These are phyloP conservation scores for Apocrypta bakeri DNA, from an alignment of 1,140 invertebrate species.

Conservation along the genomic window DNA sequence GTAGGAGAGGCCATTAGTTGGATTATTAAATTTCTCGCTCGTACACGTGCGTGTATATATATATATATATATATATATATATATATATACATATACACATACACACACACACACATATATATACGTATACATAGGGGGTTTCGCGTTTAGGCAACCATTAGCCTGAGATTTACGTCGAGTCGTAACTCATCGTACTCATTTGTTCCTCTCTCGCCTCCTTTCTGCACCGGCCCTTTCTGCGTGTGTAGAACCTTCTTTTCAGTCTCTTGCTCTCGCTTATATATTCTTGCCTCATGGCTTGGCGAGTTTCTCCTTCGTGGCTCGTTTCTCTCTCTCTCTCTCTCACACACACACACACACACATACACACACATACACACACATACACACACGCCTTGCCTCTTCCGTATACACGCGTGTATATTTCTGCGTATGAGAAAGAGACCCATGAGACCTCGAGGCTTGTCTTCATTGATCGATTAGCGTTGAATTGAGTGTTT, in stretches of 20 bases:
- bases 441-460: neutral
- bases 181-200: constrained; percentile 75
- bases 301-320: constrained; percentile 44
- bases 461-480: constrained; percentile 2
- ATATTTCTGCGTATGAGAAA: neutral
- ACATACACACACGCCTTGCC: no score
- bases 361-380: no score
- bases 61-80: constrained; percentile 5
- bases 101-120: neutral
- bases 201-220: constrained; percentile 65
- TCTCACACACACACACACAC: neutral
- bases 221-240: constrained; percentile 18
- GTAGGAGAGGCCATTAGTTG: constrained; percentile 54
- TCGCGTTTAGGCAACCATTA: constrained; percentile 75
- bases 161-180: constrained; percentile 73
- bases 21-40: constrained; percentile 75
- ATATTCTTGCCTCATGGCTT: constrained; percentile 6
- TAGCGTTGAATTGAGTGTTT: neutral
- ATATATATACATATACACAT: constrained; percentile 11
- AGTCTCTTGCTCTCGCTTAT: constrained; percentile 39
- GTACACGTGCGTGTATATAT: constrained; percentile 31
- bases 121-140: constrained; percentile 60
- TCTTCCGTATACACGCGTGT: no score
- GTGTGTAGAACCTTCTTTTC: constrained; percentile 2
- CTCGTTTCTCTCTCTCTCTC: constrained; percentile 48